These are phyloP conservation scores for Callionymus lyra DNA, from an alignment of 2,113 vertebrate species.

Conservation along the genomic window DNA sequence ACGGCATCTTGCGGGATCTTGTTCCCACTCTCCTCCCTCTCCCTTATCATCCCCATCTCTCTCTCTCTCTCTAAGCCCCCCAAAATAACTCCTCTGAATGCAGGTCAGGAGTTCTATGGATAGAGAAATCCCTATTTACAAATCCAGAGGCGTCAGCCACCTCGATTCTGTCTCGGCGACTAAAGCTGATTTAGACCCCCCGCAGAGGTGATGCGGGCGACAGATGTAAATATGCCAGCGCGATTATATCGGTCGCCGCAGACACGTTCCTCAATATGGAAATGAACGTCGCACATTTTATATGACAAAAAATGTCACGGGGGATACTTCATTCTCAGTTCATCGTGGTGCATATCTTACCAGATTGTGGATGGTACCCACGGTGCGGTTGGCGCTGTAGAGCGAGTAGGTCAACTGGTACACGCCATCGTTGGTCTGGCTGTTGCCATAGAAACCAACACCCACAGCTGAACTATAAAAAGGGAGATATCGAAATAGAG, in stretches of 20 bases:
- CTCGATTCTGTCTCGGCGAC: constrained; percentile 31
- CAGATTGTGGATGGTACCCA: constrained; percentile 76
- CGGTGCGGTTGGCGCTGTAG: constrained; percentile 85
- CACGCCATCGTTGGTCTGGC: constrained; percentile 88
- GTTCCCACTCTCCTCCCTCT: constrained; percentile 24
- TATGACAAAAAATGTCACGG: not conserved
- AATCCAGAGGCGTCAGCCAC: constrained; percentile 34
- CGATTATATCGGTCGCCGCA: constrained; percentile 4
- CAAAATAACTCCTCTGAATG: constrained; percentile 45
- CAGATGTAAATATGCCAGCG: constrained; percentile 15
- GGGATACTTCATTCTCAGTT: too few relatives aligned
- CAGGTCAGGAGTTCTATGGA: constrained; percentile 43
- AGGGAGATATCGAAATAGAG: constrained; percentile 17
- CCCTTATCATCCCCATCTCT: constrained; percentile 4
- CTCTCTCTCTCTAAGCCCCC: constrained; percentile 23
- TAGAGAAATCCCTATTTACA: constrained; percentile 40
- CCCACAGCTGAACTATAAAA: constrained; percentile 79
- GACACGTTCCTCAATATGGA: constrained; percentile 12
- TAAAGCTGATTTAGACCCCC: constrained; percentile 35
- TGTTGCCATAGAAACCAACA: constrained; percentile 96
- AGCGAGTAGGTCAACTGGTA: constrained; percentile 90
- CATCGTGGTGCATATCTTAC: constrained; percentile 61
- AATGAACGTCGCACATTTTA: not conserved
- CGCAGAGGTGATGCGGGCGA: constrained; percentile 2
- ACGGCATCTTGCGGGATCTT: constrained; percentile 33